Base-by-base conservation (phyloP, 64 coral and sea anemone genomes). In the Orbicella faveolata region DNA sequence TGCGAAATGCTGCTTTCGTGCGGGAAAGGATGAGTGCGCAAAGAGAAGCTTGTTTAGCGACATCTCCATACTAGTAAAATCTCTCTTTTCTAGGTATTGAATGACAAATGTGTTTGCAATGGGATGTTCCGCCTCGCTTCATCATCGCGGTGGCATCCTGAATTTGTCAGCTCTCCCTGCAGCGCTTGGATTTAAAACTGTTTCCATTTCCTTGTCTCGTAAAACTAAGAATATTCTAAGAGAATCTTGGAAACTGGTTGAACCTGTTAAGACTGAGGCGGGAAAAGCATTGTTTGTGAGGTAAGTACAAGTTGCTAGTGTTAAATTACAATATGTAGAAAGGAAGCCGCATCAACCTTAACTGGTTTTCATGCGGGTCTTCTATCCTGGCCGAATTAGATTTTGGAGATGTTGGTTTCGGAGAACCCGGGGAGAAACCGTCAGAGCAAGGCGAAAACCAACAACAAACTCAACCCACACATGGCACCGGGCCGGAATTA, bases 181-280 rank as follows among this genome's bases (percentile, higher is more conserved):
- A 9, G 20, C 21, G 7, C 5, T 69, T 23, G 66, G 66, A 69
- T 69, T 79, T 13, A 12, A 30, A 79, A 10, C 12, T 54, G 48
- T 57, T 12, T 30, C 77, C 23, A 33, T 55, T n/a, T 57, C 52
- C 25, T 79, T 79, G 23, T 55, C 48, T 8, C 48, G 18, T 9
- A 55, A 79, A 10, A 79, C 77, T 0, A 79, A 79, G 21, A 30
- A 55, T 1, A 59, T 51, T 57, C 59, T 79, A 57, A 54, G n/a
- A 26, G 77, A 90, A 53, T 79, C 89, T 2, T 90, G 89, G 89
- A 84, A 80, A 51, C 79, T 90, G 7, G 80, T 90, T 2, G 89
- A 90, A 75, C 89, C 89, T 30, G 89, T 90, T 25, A 90, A 90
- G 61, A 66, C 81, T 19, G 73, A 79, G 30, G 73, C 80, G 5